A percentile compares a stretch with the other conserved stretches of the same genome.
phyloP scores from a whole-genome alignment of 2,797 vertebrate genomes.

The Oreochromis mossambicus region DNA sequence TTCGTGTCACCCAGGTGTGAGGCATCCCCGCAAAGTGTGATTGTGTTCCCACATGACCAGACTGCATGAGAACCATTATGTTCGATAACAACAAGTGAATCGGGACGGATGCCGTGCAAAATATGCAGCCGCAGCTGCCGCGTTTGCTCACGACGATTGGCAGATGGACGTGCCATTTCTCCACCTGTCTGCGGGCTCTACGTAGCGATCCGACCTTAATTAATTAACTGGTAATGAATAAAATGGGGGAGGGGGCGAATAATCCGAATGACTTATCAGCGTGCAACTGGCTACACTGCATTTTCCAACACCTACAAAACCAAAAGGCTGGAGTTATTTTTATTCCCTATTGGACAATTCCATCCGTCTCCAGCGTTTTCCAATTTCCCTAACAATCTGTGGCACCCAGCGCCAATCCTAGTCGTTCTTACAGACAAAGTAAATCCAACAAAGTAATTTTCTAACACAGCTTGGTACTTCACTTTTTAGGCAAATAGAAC shows the following conservation, averaged over 20 bases:
- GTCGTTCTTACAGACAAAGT: not conserved
- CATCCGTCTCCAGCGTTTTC: not conserved
- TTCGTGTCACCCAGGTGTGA: constrained; percentile 21
- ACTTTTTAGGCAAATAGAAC: not conserved
- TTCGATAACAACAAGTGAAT: constrained; percentile 6
- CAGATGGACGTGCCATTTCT: not conserved
- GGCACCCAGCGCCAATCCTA: not conserved
- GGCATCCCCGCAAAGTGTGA: not conserved
- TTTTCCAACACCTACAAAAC: not conserved
- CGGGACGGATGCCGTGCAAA: constrained; percentile 8
- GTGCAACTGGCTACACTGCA: not conserved
- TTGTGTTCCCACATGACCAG: not conserved
- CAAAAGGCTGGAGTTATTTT: not conserved
- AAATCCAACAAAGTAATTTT: not conserved
- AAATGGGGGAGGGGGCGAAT: not conserved
- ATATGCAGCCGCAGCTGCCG: constrained; percentile 16
- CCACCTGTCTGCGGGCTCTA: not conserved
- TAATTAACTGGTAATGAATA: not conserved
- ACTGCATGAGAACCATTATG: not conserved
- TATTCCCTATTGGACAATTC: not conserved
- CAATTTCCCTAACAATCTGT: not conserved
- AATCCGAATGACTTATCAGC: not conserved
- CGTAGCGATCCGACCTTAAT: not conserved
- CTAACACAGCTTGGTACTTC: not conserved
- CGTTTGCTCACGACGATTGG: constrained; percentile 11